phyloP scores from a whole-genome alignment of 2,113 vertebrate genomes.

The Casuarius casuarius region DNA sequence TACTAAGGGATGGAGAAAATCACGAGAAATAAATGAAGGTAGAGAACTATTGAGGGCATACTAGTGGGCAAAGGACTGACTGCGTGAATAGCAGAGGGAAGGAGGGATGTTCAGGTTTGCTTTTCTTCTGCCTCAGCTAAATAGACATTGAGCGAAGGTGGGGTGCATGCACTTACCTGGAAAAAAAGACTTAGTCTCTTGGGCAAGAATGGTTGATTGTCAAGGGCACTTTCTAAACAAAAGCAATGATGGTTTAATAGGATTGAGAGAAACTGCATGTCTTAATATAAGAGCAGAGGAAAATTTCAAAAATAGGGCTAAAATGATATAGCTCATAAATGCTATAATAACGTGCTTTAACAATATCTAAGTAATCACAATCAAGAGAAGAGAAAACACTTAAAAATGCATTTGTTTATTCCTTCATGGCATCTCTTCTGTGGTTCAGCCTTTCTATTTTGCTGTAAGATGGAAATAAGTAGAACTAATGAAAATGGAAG shows the following conservation, averaged over 20 bases:
- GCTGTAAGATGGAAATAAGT: neutral
- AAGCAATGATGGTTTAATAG: neutral
- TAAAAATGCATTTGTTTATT: neutral
- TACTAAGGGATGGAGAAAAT: neutral
- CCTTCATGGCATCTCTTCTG: neutral
- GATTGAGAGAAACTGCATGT: neutral
- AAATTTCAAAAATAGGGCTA: neutral
- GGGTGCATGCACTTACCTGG: neutral
- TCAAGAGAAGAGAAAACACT: neutral
- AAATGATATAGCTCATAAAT: neutral
- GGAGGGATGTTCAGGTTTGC: rapidly evolving
- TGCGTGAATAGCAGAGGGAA: neutral
- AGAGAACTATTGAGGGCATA: neutral
- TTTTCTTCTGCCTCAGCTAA: neutral
- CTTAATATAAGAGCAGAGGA: neutral
- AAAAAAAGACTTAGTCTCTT: neutral
- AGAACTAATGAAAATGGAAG: neutral
- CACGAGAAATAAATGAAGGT: neutral
- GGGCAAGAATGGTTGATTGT: neutral
- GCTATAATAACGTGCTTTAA: neutral
- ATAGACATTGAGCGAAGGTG: neutral
- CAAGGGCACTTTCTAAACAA: neutral
- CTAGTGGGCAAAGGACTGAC: neutral
- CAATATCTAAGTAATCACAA: neutral
- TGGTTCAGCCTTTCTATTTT: neutral